Evolutionary conservation across 2,888 invertebrate species (phyloP).

Genomic region (Pelosia muscerda): DNA sequence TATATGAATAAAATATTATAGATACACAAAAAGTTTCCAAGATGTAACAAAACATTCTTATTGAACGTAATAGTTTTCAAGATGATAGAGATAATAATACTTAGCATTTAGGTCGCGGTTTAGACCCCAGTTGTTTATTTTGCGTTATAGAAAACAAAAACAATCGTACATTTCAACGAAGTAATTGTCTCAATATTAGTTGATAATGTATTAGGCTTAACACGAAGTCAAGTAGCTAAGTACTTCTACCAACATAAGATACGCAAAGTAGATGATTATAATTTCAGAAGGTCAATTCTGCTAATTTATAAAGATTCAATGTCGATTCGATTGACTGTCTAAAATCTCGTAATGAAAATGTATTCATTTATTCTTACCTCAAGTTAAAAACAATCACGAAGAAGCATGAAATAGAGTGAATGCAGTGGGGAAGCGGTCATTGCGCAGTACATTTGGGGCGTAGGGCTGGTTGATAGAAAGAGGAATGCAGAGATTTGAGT

Average conservation of each 20-base stretch:
- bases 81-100: not conserved
- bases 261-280: too few relatives aligned
- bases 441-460: too few relatives aligned
- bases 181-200: not conserved
- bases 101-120: not conserved
- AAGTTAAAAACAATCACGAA: too few relatives aligned
- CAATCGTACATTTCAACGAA: not conserved
- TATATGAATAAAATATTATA: conserved; percentile 27
- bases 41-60: conserved; percentile 45
- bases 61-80: conserved; percentile 12
- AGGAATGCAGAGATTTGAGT: too few relatives aligned
- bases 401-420: too few relatives aligned
- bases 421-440: too few relatives aligned
- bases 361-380: too few relatives aligned
- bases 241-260: conserved; percentile 8
- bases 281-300: too few relatives aligned
- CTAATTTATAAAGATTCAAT: too few relatives aligned
- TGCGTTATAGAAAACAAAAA: not conserved
- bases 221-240: not conserved
- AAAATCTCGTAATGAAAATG: too few relatives aligned
- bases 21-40: conserved; percentile 28
- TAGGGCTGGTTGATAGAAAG: too few relatives aligned
- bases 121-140: not conserved
- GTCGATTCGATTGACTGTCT: too few relatives aligned
- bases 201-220: not conserved